Conservation (phyloP, 1,140 invertebrate species). For the Armadillidium nasatum region DNA sequence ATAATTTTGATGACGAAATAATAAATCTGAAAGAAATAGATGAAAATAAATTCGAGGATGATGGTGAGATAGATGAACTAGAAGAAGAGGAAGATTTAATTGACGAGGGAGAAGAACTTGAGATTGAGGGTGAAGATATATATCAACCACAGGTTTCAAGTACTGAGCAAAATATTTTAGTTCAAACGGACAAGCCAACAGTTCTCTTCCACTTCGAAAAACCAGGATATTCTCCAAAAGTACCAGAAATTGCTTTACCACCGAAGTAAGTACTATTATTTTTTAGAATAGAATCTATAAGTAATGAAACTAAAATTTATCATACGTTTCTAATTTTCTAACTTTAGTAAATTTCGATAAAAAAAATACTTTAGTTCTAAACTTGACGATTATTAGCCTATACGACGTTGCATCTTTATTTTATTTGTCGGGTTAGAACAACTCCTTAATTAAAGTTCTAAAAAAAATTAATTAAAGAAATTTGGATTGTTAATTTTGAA, state of each 20-base stretch:
- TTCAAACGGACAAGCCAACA: constrained; percentile 22
- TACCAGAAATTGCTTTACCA: constrained; percentile 4
- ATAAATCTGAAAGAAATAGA: background rate
- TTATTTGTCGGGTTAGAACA: too few relatives aligned
- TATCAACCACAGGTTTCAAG: too few relatives aligned
- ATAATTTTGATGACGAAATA: constrained; percentile 19
- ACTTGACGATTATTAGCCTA: background rate
- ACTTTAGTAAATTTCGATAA: background rate
- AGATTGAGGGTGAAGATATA: too few relatives aligned
- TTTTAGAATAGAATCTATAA: background rate
- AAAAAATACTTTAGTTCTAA: constrained; percentile 11
- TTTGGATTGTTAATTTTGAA: too few relatives aligned
- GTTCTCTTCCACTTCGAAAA: constrained; percentile 28
- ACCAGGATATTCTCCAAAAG: constrained; percentile 21
- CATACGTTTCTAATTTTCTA: background rate
- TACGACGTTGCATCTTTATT: too few relatives aligned
- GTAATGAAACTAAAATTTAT: background rate
- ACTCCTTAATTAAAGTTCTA: too few relatives aligned
- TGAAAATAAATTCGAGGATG: background rate
- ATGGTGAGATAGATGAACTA: background rate
- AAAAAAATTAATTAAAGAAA: too few relatives aligned
- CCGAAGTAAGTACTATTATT: constrained; percentile 22
- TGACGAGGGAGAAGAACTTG: too few relatives aligned
- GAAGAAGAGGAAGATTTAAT: background rate
- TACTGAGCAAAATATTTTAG: background rate